Base-by-base conservation (phyloP, 2,888 invertebrate genomes). In the Lithophane semibrunnea region DNA sequence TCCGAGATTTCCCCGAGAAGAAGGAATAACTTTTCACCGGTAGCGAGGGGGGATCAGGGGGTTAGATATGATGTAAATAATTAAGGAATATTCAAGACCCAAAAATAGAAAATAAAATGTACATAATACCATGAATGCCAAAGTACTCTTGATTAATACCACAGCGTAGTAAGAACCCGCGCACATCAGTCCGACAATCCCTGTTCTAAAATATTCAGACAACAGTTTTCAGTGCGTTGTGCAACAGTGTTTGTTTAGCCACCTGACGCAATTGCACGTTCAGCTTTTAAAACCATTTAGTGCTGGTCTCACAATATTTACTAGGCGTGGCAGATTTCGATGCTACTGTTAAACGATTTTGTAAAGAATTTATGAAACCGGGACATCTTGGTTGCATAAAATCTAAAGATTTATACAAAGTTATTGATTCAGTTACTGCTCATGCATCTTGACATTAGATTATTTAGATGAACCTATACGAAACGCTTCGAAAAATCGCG, bases 261-360 rank as follows among this genome's bases (percentile, higher is more conserved):
- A 82, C 79, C 85, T 92, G 89, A 90, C 86, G 90, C 86, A 92
- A 92, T 79, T 78, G 69, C 68, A 73, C 82, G 70, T 73, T 76
- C 54, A 85, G 82, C 81, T 87, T 86, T 79, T 84, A 84, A 88
- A 90, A 90, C 84, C 86, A 85, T 88, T 90, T 86, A 90, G 87
- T 90, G 77, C 87, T 90, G 88, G 86, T 79, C 79, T 86, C 86
- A 80, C 89, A 89, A 82, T 90, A 86, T 88, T 87, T 86, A 83
- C 85, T 78, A 83, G 81, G 81, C 66, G 84, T 82, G 73, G 78
- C 78, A 60, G 77, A 86, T 87, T 88, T 85, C 80, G 83, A 86
- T 86, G 86, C 82, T 76, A 85, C 83, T 85, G 84, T 81, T 84
- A 79, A 85, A 88, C 29, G 71, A 82, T 88, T 88, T 85, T 76